Conservation (phyloP, 2,888 invertebrate genomes). For the Scrobipalpa costella region DNA sequence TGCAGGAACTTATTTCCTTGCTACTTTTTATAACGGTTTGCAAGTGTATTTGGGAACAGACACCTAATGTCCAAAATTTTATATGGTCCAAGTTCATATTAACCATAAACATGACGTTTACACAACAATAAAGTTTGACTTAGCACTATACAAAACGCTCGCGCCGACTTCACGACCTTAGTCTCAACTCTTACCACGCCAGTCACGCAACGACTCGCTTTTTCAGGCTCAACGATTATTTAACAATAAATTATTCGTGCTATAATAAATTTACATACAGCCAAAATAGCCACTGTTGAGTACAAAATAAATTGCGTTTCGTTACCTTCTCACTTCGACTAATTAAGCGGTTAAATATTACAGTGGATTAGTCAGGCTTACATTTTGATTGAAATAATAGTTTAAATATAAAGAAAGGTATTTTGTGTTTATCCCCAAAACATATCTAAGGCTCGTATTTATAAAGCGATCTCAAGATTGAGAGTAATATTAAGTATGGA, state of each 20-base stretch:
- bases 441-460: too few species aligned
- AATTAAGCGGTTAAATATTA: constrained; percentile 54
- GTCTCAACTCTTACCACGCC: constrained; percentile 32
- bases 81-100: too few species aligned
- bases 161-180: constrained; percentile 27
- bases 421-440: too few species aligned
- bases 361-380: constrained; percentile 15
- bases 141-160: background rate
- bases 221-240: constrained; percentile 71
- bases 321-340: constrained; percentile 69
- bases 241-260: constrained; percentile 71
- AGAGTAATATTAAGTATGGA: too few species aligned
- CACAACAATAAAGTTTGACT: too few species aligned
- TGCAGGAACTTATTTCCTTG: too few species aligned
- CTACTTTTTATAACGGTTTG: too few species aligned
- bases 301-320: constrained; percentile 73
- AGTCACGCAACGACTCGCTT: constrained; percentile 67
- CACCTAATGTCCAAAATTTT: too few species aligned
- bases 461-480: too few species aligned
- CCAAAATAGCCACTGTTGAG: constrained; percentile 66
- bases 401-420: background rate
- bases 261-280: constrained; percentile 67
- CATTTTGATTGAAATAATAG: background rate
- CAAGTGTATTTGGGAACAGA: too few species aligned
- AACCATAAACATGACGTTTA: too few species aligned